phyloP scores from a whole-genome alignment of 2,888 invertebrate genomes.

The Pachydiplax longipennis region DNA sequence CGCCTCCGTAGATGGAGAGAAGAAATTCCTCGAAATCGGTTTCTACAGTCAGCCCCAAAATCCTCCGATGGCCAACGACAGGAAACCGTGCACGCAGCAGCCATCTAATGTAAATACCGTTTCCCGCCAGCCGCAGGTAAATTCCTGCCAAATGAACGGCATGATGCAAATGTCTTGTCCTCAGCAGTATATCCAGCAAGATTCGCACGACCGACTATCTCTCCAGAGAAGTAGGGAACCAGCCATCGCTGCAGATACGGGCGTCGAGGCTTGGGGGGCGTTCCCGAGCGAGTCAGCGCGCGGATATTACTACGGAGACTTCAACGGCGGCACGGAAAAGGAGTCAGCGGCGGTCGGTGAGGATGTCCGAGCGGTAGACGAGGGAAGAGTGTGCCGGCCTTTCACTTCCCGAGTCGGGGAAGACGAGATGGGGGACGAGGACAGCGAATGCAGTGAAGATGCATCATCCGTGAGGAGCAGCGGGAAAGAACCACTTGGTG shows the following conservation, averaged over 20 bases:
- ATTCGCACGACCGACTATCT: neutral
- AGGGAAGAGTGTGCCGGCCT: neutral
- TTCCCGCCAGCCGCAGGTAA: neutral
- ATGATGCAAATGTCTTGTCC: neutral
- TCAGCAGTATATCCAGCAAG: neutral
- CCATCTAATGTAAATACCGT: neutral
- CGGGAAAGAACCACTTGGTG: neutral
- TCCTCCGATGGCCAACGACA: neutral
- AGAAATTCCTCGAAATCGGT: slow-evolving; percentile 26
- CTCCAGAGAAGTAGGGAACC: neutral
- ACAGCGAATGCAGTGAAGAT: slow-evolving; percentile 21
- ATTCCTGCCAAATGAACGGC: neutral
- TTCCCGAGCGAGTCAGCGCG: neutral
- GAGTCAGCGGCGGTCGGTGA: neutral
- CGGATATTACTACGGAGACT: slow-evolving; percentile 32
- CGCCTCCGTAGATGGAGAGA: neutral
- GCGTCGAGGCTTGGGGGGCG: neutral
- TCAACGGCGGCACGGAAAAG: slow-evolving; percentile 2
- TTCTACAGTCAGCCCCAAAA: slow-evolving; percentile 23
- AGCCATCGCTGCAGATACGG: neutral
- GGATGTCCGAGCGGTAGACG: neutral
- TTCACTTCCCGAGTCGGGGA: neutral
- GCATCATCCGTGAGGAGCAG: neutral
- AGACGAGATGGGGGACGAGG: neutral
- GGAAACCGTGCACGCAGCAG: too few species aligned